phyloP scores from a whole-genome alignment of 2,888 invertebrate genomes.

The Drosophila colorata region DNA sequence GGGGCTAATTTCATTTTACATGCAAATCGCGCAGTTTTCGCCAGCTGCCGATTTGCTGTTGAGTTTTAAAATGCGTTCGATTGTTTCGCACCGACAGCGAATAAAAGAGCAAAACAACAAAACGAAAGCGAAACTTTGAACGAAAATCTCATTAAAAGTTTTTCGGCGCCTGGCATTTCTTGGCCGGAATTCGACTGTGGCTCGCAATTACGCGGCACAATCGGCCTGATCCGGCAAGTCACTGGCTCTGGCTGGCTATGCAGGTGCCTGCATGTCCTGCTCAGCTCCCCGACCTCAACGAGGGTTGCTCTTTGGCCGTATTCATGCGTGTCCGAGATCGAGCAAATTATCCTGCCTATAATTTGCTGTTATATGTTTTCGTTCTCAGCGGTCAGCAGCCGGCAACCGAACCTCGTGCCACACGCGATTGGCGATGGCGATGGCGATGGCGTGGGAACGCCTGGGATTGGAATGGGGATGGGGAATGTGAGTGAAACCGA shows the following conservation, averaged over 20 bases:
- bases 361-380: slow-evolving; percentile 41
- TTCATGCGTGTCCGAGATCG: slow-evolving; percentile 31
- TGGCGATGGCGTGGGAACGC: slow-evolving; percentile 13
- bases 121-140: slow-evolving; percentile 26
- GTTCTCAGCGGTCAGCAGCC: slow-evolving; percentile 37
- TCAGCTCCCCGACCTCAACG: background rate
- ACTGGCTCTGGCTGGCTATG: slow-evolving; percentile 7
- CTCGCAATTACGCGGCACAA: slow-evolving; percentile 53
- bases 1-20: slow-evolving; percentile 67
- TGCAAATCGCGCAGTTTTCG: slow-evolving; percentile 68
- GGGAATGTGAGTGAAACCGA: slow-evolving; percentile 10
- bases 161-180: slow-evolving; percentile 44
- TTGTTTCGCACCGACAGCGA: slow-evolving; percentile 46
- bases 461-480: background rate
- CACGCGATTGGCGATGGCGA: slow-evolving; percentile 44
- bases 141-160: slow-evolving; percentile 75
- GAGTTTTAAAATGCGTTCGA: slow-evolving; percentile 59
- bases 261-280: slow-evolving; percentile 42
- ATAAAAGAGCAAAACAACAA: slow-evolving; percentile 25
- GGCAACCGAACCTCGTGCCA: slow-evolving; percentile 50
- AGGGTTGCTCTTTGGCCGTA: slow-evolving; percentile 18
- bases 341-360: slow-evolving; percentile 29
- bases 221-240: slow-evolving; percentile 7
- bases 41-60: slow-evolving; percentile 58
- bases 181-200: slow-evolving; percentile 36